Percentiles rank a stretch among this genome's conserved stretches.
Conservation (phyloP, 2,797 vertebrate genomes). For the Sebastiscus albofasciatus region DNA sequence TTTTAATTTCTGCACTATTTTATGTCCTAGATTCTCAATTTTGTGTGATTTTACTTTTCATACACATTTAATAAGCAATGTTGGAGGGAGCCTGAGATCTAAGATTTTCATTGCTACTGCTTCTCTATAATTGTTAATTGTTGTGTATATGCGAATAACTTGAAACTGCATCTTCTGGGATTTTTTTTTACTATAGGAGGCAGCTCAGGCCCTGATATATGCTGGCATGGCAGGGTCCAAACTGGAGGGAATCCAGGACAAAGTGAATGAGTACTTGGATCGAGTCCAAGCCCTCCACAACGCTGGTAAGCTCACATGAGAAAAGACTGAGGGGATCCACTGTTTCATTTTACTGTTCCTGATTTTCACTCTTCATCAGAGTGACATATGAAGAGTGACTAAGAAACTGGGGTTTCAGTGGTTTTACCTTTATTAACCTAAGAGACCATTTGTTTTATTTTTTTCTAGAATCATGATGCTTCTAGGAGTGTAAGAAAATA, state of each 20-base stretch:
- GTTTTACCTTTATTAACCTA: background rate
- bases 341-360: background rate
- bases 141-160: background rate
- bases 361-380: background rate
- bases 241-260: constrained; percentile 94
- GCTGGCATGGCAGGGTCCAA: constrained; percentile 97
- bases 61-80: background rate
- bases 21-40: background rate
- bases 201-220: constrained; percentile 97
- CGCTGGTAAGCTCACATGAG: constrained; percentile 83
- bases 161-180: background rate
- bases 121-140: no score
- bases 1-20: background rate
- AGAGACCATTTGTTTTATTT: background rate
- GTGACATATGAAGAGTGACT: background rate
- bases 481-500: no score
- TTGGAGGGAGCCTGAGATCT: background rate
- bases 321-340: background rate
- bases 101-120: background rate
- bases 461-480: background rate
- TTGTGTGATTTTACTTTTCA: no score
- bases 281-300: constrained; percentile 94
- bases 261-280: constrained; percentile 95
- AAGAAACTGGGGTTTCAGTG: background rate
- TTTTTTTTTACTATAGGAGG: constrained; percentile 84